phyloP scores from a whole-genome alignment of 2,113 vertebrate genomes.

The Actenoides lindsayi region DNA sequence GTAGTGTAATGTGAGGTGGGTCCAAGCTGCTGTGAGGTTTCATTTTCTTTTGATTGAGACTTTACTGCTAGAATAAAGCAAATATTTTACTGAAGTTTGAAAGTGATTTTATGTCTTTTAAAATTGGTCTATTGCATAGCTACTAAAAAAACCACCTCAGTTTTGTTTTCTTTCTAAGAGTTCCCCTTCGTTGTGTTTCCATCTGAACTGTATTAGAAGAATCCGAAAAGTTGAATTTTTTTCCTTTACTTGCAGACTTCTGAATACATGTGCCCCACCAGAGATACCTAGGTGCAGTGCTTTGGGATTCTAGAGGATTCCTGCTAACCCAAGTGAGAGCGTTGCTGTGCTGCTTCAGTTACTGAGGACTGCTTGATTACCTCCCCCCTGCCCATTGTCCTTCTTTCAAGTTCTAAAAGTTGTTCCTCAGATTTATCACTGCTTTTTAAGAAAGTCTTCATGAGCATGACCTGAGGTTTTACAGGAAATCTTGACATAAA shows the following conservation, averaged over 20 bases:
- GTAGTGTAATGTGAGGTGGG: not conserved
- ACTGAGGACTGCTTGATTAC: not conserved
- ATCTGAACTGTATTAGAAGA: not conserved
- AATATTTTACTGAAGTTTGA: not conserved
- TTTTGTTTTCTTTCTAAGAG: not conserved
- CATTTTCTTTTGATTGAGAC: not conserved
- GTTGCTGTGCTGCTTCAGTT: not conserved
- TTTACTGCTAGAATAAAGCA: not conserved
- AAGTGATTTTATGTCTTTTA: not conserved
- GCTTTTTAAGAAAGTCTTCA: constrained; percentile 49
- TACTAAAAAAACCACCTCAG: not conserved
- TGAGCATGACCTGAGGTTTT: constrained; percentile 54
- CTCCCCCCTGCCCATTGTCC: not conserved
- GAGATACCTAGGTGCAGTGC: not conserved
- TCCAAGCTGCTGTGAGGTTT: not conserved
- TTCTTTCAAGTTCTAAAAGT: constrained; percentile 22
- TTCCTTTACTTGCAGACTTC: not conserved
- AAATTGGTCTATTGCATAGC: not conserved
- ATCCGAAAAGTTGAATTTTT: not conserved
- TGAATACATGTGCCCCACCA: not conserved
- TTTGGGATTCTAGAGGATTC: not conserved
- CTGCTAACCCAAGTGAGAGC: not conserved
- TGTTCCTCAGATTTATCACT: constrained; percentile 43
- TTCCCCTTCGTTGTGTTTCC: not conserved
- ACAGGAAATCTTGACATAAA: constrained; percentile 57